phyloP scores from a whole-genome alignment of 2,113 vertebrate species.

The Halcyon malimbica region DNA sequence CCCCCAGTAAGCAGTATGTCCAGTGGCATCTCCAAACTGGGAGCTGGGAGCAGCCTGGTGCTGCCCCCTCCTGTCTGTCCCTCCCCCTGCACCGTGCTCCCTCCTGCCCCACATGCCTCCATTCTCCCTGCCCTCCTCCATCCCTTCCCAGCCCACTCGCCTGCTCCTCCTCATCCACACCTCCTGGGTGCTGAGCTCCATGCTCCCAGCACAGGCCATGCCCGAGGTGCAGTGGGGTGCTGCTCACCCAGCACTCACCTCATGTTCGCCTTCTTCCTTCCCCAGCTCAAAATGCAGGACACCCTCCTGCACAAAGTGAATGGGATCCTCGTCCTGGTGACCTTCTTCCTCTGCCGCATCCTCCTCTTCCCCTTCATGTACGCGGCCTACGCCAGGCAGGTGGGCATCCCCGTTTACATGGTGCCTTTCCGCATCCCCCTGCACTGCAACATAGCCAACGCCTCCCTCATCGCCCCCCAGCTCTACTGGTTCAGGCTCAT shows the following conservation, averaged over 20 bases:
- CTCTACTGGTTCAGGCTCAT: conserved; percentile 97
- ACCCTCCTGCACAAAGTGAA: conserved; percentile 92
- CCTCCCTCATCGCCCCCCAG: conserved; percentile 91
- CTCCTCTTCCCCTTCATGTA: conserved; percentile 98
- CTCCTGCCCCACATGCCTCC: background rate
- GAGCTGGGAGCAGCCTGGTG: background rate
- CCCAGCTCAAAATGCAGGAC: conserved; percentile 89
- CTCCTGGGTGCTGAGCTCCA: background rate
- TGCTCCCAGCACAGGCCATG: background rate
- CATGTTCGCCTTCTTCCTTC: background rate
- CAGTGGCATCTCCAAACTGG: background rate
- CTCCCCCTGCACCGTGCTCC: background rate
- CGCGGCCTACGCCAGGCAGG: conserved; percentile 84
- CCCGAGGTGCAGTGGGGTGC: accelerated
- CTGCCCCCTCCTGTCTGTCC: background rate
- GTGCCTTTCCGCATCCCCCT: conserved; percentile 91
- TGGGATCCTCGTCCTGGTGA: conserved; percentile 86
- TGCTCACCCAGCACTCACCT: background rate
- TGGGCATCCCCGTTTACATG: conserved; percentile 80
- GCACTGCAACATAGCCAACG: conserved; percentile 87
- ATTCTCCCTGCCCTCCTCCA: background rate
- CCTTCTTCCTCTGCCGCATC: conserved; percentile 93
- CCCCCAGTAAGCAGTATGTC: background rate
- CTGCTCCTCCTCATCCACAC: background rate
- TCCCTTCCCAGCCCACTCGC: background rate